These are phyloP conservation scores for Beris chalybata DNA, from an alignment of 2,888 invertebrate genomes.

Conservation along the genomic window DNA sequence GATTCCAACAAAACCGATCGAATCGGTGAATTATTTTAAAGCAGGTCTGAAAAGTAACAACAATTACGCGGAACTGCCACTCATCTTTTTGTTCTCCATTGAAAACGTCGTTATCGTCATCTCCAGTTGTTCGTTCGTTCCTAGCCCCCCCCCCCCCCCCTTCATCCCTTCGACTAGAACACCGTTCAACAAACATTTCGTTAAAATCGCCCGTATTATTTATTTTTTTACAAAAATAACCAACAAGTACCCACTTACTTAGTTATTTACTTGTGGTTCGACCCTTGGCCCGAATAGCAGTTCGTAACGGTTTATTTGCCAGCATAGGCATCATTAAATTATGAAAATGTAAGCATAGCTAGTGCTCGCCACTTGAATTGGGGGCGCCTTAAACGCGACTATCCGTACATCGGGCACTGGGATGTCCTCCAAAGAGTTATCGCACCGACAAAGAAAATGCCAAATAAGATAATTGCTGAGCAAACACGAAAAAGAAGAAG, in stretches of 20 bases:
- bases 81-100: neutral
- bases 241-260: too few species aligned
- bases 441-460: constrained; percentile 10
- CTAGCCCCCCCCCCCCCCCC: neutral
- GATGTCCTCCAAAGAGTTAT: neutral
- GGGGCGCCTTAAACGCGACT: too few species aligned
- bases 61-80: constrained; percentile 9
- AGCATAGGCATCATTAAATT: constrained; percentile 29
- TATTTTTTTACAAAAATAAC: too few species aligned
- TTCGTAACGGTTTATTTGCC: constrained; percentile 30
- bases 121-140: neutral
- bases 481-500: constrained; percentile 2
- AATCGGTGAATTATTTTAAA: neutral
- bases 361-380: neutral
- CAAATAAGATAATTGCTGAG: constrained; percentile 28
- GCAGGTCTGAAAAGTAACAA: constrained; percentile 1
- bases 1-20: neutral
- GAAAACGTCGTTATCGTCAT: neutral
- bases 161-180: neutral
- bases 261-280: constrained; percentile 1
- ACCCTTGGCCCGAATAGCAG: constrained; percentile 19
- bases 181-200: constrained; percentile 3
- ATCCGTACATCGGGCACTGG: too few species aligned
- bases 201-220: constrained; percentile 11
- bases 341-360: constrained; percentile 25